Percentiles rank a stretch among this genome's conserved stretches.
phyloP scores from a whole-genome alignment of 2,113 vertebrate genomes.

The Pangasianodon gigas region DNA sequence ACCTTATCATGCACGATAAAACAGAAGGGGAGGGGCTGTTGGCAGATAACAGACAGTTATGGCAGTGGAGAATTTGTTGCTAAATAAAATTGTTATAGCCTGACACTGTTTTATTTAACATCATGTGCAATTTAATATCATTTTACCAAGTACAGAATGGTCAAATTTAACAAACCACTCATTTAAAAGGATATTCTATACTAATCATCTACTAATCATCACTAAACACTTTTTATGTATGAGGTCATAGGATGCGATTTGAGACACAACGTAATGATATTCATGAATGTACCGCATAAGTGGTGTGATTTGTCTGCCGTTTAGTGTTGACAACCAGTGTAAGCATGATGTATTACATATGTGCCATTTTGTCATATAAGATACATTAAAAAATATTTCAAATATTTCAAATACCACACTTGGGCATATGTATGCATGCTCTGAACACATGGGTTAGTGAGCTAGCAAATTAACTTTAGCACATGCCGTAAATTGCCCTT shows the following conservation, averaged over 20 bases:
- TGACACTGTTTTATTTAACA: background rate
- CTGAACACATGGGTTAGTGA: background rate
- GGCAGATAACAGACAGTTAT: background rate
- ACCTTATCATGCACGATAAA: background rate
- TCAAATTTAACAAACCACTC: background rate
- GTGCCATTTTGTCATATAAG: constrained; percentile 1
- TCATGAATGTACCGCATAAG: background rate
- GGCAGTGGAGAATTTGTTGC: background rate
- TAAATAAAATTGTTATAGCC: background rate
- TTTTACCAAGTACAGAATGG: background rate
- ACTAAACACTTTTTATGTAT: background rate
- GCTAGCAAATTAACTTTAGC: constrained; percentile 4
- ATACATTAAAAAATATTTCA: background rate
- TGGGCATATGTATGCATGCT: background rate
- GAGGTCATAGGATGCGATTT: background rate
- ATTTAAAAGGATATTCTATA: background rate
- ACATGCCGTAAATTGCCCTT: background rate
- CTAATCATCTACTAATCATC: too few species aligned
- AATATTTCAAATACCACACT: constrained; percentile 2
- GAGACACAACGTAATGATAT: background rate
- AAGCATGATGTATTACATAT: background rate
- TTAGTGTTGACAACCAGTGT: constrained; percentile 5
- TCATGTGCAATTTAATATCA: background rate
- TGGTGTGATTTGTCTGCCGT: background rate
- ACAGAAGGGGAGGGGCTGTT: background rate